A percentile compares a stretch with the other conserved stretches of the same genome.
These are phyloP conservation scores for Saccopteryx bilineata DNA, from an alignment of 2,113 vertebrate species.

Conservation along the genomic window DNA sequence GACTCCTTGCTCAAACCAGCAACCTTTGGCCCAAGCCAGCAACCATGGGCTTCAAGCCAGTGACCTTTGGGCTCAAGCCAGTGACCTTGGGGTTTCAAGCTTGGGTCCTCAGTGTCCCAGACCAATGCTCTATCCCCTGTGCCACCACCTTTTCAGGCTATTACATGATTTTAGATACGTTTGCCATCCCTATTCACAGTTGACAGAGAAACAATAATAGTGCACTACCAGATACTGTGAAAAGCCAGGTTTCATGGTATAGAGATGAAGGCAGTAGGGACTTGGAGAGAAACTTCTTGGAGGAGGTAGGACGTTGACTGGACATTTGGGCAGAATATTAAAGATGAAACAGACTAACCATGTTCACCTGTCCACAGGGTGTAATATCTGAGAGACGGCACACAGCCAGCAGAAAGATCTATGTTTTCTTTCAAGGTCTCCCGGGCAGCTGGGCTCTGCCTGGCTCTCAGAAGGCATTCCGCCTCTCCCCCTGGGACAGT, in stretches of 20 bases:
- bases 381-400: not conserved
- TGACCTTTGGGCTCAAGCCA: no score
- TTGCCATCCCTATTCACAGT: not conserved
- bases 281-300: not conserved
- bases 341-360: conserved; percentile 16
- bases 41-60: no score
- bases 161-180: not conserved
- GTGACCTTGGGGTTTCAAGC: no score
- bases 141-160: no score
- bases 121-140: no score
- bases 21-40: no score
- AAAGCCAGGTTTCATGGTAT: not conserved
- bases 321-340: not conserved
- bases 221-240: not conserved
- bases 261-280: not conserved
- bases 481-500: fast-evolving
- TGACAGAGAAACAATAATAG: not conserved
- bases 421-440: not conserved
- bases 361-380: not conserved
- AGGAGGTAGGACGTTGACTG: not conserved
- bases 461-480: not conserved
- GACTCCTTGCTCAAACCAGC: no score
- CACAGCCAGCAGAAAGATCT: not conserved
- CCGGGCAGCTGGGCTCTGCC: not conserved
- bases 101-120: no score